Conservation (phyloP, 1,140 invertebrate species). For the Lepidostoma basale region DNA sequence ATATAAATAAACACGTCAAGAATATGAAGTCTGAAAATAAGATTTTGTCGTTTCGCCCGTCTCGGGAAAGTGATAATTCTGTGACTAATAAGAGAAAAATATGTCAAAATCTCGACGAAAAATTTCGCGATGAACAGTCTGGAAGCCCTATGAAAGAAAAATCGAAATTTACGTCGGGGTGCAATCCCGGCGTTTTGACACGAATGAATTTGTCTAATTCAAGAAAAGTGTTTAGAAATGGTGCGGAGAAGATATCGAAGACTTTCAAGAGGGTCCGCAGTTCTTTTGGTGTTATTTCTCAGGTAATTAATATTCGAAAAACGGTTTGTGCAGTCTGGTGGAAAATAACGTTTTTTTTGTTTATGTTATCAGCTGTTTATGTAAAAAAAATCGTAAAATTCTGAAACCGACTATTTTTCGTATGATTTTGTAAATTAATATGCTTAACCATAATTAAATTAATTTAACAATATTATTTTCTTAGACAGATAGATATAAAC, state of each 20-base stretch:
- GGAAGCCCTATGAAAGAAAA: conserved; percentile 24
- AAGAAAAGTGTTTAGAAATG: conserved; percentile 57
- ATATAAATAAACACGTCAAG: conserved; percentile 21
- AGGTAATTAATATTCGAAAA: conserved; percentile 13
- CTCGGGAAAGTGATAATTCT: conserved; percentile 25
- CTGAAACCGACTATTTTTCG: no score
- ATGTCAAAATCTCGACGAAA: conserved; percentile 32
- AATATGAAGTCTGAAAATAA: conserved; percentile 28
- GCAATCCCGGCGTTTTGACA: conserved; percentile 27
- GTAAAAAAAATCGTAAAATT: no score
- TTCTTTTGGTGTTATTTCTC: conserved; percentile 64
- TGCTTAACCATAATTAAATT: no score
- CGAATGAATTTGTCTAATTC: conserved; percentile 44
- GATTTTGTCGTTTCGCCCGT: conserved; percentile 24
- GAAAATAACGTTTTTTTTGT: no score
- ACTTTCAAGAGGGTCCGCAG: conserved; percentile 65
- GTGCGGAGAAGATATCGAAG: conserved; percentile 64
- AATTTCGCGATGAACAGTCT: conserved; percentile 29
- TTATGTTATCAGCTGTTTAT: no score
- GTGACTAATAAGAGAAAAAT: conserved; percentile 22
- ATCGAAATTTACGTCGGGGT: conserved; percentile 9
- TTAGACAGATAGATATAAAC: no score
- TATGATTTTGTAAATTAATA: no score
- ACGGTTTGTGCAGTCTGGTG: background rate
- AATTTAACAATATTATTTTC: no score